phyloP scores from a whole-genome alignment of 2,888 invertebrate species.

The Heliconius charithonia region DNA sequence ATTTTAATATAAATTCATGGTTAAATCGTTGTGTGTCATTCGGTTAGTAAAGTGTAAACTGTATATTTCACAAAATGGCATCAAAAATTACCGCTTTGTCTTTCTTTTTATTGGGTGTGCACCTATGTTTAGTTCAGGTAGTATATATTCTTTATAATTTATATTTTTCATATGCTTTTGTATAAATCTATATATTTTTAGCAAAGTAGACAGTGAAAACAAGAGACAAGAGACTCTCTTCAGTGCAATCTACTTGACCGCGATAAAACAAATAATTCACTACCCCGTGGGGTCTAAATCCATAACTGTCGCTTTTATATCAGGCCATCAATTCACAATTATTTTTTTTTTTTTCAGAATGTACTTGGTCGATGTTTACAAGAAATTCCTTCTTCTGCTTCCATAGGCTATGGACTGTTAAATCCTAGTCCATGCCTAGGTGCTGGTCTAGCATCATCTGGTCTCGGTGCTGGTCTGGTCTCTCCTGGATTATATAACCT shows the following conservation, averaged over 20 bases:
- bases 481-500: neutral
- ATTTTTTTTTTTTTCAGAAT: neutral
- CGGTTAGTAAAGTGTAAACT: neutral
- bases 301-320: no score
- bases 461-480: neutral
- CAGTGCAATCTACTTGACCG: no score
- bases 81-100: neutral
- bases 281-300: no score
- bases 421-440: conserved; percentile 1
- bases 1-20: conserved; percentile 2
- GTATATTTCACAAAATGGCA: neutral
- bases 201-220: no score
- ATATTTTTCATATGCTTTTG: neutral
- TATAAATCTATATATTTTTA: neutral
- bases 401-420: neutral
- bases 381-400: neutral
- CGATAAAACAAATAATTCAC: no score
- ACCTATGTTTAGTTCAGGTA: conserved; percentile 3
- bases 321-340: no score
- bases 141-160: neutral
- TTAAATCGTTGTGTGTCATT: neutral
- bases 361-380: neutral
- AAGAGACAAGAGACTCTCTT: no score
- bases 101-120: conserved; percentile 1
- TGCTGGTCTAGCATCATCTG: no score